Base-by-base conservation (phyloP, 1,140 invertebrate species). In the Aphidius gifuensis region DNA sequence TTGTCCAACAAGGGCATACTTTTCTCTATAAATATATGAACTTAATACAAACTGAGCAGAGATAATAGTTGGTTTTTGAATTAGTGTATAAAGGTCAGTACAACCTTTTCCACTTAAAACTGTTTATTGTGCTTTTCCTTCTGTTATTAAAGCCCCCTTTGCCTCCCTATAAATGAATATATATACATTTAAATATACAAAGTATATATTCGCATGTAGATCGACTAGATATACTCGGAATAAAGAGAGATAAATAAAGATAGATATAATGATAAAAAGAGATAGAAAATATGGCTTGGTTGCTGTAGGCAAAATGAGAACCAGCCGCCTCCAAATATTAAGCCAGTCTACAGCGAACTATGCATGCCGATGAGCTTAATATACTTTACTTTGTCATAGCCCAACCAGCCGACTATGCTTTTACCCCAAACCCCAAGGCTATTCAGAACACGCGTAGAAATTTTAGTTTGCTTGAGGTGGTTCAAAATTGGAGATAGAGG, bases 351-450 rank as follows among this genome's bases (percentile, higher is more conserved):
- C 64, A 69, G 70, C 72, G 66, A 70, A 72, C 68, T 72, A 69
- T 72, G 75, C 70, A 76, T 75, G 69, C 69, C 72, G 71, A 77
- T 77, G 73, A 77, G 75, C 70, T 77, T 77, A 76, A 76, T 78
- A 73, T 70, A 74, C 68, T 75, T 76, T 72, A 75, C 73, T 74
- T 74, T 74, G 70, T 73, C 74, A 74, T 71, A 68, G 69, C 55
- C 60, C 48, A 23, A 45, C 51, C 11, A 54, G 46, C 16, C 63
- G 55, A 47, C 48, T 49, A 43, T 40, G 40, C 44, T 48, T 51
- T 47, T 64, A 44, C 7, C 50, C 3, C 32, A 55, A 42, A n/a
- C 53, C 40, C 38, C 39, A 32, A 32, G 23, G 23, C 23, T 32
- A 32, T 32, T 32, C 4, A 32, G 0, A 32, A 32, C 23, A 32